Conservation (phyloP, 2,113 vertebrate species). For the Melanotaenia duboulayi region DNA sequence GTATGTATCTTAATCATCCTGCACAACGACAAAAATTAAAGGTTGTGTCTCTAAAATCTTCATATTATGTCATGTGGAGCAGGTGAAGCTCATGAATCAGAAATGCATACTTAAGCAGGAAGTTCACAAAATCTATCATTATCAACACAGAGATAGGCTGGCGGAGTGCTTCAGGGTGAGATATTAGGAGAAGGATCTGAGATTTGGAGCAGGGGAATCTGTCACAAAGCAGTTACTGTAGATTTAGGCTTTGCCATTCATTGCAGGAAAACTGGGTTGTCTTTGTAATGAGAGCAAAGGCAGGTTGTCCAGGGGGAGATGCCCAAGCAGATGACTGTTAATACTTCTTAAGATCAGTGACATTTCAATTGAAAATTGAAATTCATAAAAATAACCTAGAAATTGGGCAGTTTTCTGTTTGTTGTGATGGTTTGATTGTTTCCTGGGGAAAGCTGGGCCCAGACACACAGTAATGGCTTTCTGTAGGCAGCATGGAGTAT, state of each 20-base stretch:
- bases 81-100: conserved; percentile 23
- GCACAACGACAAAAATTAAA: background rate
- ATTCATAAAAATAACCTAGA: background rate
- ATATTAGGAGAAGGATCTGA: conserved; percentile 12
- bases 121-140: background rate
- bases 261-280: conserved; percentile 21
- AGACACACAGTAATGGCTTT: conserved; percentile 51
- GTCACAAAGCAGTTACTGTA: conserved; percentile 33
- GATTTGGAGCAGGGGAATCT: conserved; percentile 36
- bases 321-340: background rate
- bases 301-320: background rate
- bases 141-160: conserved; percentile 6
- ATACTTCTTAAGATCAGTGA: background rate
- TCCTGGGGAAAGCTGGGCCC: conserved; percentile 33
- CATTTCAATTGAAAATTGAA: background rate
- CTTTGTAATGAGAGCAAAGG: conserved; percentile 14
- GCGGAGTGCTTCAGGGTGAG: conserved; percentile 19
- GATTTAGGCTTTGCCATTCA: conserved; percentile 19
- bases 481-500: conserved; percentile 65
- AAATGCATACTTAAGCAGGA: conserved; percentile 9
- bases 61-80: background rate
- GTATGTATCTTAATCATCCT: background rate
- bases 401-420: conserved; percentile 34
- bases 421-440: conserved; percentile 49
- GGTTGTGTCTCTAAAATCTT: background rate